Conservation (phyloP, 2,797 vertebrate species). For the Leptatherina wallacei region DNA sequence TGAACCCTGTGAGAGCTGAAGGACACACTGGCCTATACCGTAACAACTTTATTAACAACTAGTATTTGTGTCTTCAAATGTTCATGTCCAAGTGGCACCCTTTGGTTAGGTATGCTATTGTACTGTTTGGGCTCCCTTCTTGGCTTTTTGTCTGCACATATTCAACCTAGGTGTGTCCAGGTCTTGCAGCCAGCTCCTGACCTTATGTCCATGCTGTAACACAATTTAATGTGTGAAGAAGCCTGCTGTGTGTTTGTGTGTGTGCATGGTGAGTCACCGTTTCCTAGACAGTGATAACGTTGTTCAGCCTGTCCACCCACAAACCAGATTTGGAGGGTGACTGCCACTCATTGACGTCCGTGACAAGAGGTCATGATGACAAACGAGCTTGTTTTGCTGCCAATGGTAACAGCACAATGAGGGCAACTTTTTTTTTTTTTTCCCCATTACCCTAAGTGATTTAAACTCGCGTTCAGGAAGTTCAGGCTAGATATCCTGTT, state of each 20-base stretch:
- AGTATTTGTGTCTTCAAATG: constrained; percentile 1
- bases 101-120: constrained; percentile 29
- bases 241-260: constrained; percentile 23
- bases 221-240: constrained; percentile 10
- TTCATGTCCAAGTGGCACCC: constrained; percentile 4
- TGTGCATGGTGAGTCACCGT: constrained; percentile 54
- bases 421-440: constrained; percentile 3
- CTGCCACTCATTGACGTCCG: constrained; percentile 36
- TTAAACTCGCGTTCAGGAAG: constrained; percentile 43
- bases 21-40: constrained; percentile 26
- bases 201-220: constrained; percentile 24
- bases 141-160: constrained; percentile 52
- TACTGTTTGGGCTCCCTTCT: constrained; percentile 33
- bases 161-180: constrained; percentile 49
- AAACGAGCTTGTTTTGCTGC: constrained; percentile 37
- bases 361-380: constrained; percentile 27
- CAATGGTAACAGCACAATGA: constrained; percentile 17
- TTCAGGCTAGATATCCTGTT: constrained; percentile 45
- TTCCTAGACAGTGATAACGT: constrained; percentile 45
- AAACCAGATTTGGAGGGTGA: constrained; percentile 53
- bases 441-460: neutral
- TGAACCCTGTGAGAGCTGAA: constrained; percentile 29
- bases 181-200: constrained; percentile 40
- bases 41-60: constrained; percentile 44
- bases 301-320: constrained; percentile 32